These are phyloP conservation scores for Ctenochaetus hawaiiensis DNA, from an alignment of 2,797 vertebrate species.

Conservation along the genomic window DNA sequence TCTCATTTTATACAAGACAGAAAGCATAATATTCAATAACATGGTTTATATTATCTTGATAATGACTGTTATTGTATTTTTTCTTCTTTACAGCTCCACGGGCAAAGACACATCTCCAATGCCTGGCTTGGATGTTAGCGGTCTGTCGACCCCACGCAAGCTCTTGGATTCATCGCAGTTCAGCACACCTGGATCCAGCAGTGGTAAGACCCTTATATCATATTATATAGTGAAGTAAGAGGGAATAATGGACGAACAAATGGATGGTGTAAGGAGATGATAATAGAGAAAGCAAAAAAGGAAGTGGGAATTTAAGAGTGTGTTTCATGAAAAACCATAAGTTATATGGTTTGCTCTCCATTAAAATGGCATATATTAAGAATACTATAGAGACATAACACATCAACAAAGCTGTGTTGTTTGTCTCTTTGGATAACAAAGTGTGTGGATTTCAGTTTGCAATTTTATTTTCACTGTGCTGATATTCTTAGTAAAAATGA, in stretches of 20 bases:
- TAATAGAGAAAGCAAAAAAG: not conserved
- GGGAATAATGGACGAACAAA: not conserved
- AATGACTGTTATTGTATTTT: not conserved
- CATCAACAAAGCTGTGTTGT: conserved; percentile 14
- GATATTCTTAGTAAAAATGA: conserved; percentile 62
- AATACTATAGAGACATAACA: conserved; percentile 27
- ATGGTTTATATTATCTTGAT: not conserved
- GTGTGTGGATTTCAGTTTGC: conserved; percentile 40
- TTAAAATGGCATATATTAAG: conserved; percentile 33
- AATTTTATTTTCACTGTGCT: conserved; percentile 50
- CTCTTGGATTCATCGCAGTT: conserved; percentile 92
- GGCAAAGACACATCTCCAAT: conserved; percentile 89
- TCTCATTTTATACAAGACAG: not conserved
- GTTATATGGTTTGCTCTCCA: conserved; percentile 13
- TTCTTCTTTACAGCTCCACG: conserved; percentile 79
- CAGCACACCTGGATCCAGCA: conserved; percentile 87
- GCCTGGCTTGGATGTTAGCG: conserved; percentile 89
- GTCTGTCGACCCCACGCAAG: conserved; percentile 94
- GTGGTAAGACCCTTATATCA: conserved; percentile 80
- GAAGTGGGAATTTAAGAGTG: not conserved
- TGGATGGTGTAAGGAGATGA: not conserved
- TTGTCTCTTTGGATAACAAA: conserved; percentile 33
- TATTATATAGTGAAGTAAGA: not conserved
- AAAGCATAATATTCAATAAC: not conserved
- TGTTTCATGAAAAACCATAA: conserved; percentile 1